These are phyloP conservation scores for Sebastes miniatus DNA, from an alignment of 2,797 vertebrate species.

Conservation along the genomic window DNA sequence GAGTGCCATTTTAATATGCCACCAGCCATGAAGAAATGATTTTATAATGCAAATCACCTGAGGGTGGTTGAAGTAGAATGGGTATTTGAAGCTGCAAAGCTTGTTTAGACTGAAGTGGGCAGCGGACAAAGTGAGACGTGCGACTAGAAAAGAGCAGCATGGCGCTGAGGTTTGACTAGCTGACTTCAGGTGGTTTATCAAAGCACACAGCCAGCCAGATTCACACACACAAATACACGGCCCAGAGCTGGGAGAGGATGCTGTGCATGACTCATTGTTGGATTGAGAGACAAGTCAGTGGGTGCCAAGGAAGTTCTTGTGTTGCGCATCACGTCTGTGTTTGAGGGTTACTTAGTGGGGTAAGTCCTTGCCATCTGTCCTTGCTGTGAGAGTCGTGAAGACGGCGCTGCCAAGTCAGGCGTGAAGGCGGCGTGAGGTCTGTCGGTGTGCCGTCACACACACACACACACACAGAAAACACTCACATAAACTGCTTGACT, in stretches of 20 bases:
- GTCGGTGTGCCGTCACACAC: background rate
- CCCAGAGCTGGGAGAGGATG: constrained; percentile 20
- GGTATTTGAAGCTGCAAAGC: background rate
- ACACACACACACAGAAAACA: background rate
- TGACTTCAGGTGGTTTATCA: constrained; percentile 45
- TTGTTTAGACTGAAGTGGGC: background rate
- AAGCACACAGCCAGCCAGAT: background rate
- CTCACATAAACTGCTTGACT: constrained; percentile 12
- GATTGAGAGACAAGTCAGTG: constrained; percentile 45
- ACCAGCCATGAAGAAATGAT: background rate
- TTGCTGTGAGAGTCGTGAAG: constrained; percentile 61
- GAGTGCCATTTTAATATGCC: background rate
- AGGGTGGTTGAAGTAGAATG: background rate
- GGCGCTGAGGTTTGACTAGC: constrained; percentile 8
- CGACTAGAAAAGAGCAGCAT: constrained; percentile 12
- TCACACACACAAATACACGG: background rate
- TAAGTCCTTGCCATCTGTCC: constrained; percentile 81
- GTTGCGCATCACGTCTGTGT: constrained; percentile 35
- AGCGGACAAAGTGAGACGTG: background rate
- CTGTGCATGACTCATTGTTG: constrained; percentile 61
- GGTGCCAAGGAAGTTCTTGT: constrained; percentile 55
- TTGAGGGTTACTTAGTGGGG: constrained; percentile 61
- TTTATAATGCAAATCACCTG: background rate
- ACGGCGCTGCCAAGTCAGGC: constrained; percentile 68
- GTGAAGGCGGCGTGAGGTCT: constrained; percentile 31